Base-by-base conservation (phyloP, 2,113 vertebrate species). In the Dicaeum eximium region DNA sequence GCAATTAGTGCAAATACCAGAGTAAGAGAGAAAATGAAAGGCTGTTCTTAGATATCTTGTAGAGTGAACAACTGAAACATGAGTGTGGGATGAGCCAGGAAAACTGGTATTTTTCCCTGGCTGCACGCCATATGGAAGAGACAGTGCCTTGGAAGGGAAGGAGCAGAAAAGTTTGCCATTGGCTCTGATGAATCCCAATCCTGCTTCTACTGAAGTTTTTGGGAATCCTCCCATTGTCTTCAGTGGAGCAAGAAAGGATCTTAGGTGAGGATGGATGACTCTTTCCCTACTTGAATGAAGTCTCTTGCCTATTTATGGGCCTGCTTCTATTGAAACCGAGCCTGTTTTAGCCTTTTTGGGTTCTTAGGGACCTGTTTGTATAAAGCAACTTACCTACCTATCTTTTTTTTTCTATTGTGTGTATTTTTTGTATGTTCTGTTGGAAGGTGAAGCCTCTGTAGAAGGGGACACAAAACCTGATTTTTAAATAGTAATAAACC, bases 401-500 rank as follows among this genome's bases (percentile, higher is more conserved):
- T 93, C 88, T 83, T 93, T 93, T 94, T 96, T 97, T 95, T 95
- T 75, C 90, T 97, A 94, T 93, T 96, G 93, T 96, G 94, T 97
- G 96, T 97, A 96, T 86, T 94, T 97, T 97, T 96, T 96, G 96
- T 97, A 96, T 96, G 96, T 96, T 97, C 93, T 96, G 86, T 97
- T 96, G 94, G 48, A 96, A 96, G 95, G 95, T 96, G 94, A 97
- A 96, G 94, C 95, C 96, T 97, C 95, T 96, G 95, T 95, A 96
- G 95, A 97, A 92, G 96, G 88, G 93, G 92, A 83, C 92, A 96
- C 86, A 94, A 95, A 96, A 96, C 51, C 70, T 96, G 95, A 94
- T 93, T 96, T 97, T 96, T 94, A 95, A 97, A 96, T 96, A 95
- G 95, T 95, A 96, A 96, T 97, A 97, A 96, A 97, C 94, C 95